Percentiles rank a stretch among this genome's conserved stretches.
Evolutionary conservation across 1,140 invertebrate species (phyloP).

Genomic region (Ladona fulva): DNA sequence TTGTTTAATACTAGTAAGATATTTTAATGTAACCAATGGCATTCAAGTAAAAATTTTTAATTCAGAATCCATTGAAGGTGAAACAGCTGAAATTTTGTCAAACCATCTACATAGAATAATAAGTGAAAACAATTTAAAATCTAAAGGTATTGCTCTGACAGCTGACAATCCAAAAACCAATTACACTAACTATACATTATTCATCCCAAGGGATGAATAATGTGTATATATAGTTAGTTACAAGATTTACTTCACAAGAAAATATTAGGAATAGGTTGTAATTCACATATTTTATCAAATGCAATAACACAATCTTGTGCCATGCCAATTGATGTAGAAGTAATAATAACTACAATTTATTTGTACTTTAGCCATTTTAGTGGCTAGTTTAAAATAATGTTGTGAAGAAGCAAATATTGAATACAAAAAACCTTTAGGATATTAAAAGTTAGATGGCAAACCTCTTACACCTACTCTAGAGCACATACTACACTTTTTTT

Average conservation of each 20-base stretch:
- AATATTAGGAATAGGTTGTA: constrained; percentile 19
- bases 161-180: constrained; percentile 22
- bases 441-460: background rate
- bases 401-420: constrained; percentile 15
- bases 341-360: constrained; percentile 18
- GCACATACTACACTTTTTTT: no score
- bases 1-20: no score
- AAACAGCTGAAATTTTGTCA: constrained; percentile 9
- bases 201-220: constrained; percentile 21
- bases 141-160: constrained; percentile 21
- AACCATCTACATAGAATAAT: constrained; percentile 19
- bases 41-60: constrained; percentile 21
- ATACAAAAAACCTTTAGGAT: constrained; percentile 19
- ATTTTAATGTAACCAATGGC: no score
- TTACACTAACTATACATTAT: constrained; percentile 19
- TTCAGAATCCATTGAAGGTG: constrained; percentile 21
- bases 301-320: constrained; percentile 16
- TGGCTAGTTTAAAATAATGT: constrained; percentile 13
- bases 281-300: background rate
- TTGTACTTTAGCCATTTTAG: constrained; percentile 18
- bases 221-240: constrained; percentile 22
- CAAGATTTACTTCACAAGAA: constrained; percentile 22
- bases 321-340: constrained; percentile 20
- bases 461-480: no score
- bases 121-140: constrained; percentile 23